Percentiles rank a stretch among this genome's conserved stretches.
Evolutionary conservation across 2,113 vertebrate species (phyloP).

Genomic region (Strix aluco): DNA sequence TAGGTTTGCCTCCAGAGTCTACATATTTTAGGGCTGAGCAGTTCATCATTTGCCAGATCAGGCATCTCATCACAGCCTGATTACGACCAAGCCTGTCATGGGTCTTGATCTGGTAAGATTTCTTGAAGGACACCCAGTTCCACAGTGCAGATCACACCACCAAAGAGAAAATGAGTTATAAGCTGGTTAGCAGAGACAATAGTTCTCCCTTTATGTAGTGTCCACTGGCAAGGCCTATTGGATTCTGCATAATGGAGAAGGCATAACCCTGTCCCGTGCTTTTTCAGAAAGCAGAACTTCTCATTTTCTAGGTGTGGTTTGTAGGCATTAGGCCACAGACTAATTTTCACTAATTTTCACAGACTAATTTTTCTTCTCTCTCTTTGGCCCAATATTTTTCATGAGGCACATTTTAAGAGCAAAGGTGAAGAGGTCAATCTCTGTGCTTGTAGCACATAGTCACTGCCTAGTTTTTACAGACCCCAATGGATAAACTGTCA

Average conservation of each 20-base stretch:
- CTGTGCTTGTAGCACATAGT: not conserved
- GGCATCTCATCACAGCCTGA: not conserved
- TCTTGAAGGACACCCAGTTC: not conserved
- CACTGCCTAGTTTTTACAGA: too few relatives aligned
- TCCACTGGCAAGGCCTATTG: not conserved
- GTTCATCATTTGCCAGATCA: not conserved
- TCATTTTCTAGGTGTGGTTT: not conserved
- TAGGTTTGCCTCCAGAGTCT: not conserved
- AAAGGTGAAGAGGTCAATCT: not conserved
- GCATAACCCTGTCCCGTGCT: fast-evolving
- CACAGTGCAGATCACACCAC: not conserved
- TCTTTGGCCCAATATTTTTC: not conserved
- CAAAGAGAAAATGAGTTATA: not conserved
- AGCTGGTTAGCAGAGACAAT: not conserved
- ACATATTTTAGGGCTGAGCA: not conserved
- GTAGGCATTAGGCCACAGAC: not conserved
- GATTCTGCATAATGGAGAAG: not conserved
- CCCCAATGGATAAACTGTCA: not conserved
- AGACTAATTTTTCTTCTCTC: not conserved
- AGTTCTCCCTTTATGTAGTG: not conserved
- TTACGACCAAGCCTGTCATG: fast-evolving
- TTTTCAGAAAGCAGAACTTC: not conserved
- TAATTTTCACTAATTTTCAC: not conserved
- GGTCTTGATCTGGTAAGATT: not conserved
- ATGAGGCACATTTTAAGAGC: not conserved